phyloP scores from a whole-genome alignment of 1,140 invertebrate species.

The Acromyrmex charruanus region DNA sequence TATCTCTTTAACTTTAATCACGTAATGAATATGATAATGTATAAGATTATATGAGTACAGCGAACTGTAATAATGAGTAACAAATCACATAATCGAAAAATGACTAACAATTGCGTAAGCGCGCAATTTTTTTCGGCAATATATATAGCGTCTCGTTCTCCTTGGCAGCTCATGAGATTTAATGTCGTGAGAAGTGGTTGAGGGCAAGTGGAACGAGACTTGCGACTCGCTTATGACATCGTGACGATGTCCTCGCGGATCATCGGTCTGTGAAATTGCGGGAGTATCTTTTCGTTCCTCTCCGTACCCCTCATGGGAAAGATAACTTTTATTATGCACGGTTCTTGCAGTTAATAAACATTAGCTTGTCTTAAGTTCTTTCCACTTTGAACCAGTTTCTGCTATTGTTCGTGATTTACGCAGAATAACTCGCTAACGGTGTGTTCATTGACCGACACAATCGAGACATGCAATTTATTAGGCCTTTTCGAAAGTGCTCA shows the following conservation, averaged over 20 bases:
- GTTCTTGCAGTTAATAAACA: slow-evolving; percentile 62
- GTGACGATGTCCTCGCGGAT: slow-evolving; percentile 46
- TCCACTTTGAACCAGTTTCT: slow-evolving; percentile 54
- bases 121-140: slow-evolving; percentile 31
- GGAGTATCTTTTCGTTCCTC: neutral
- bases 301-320: neutral
- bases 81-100: slow-evolving; percentile 11
- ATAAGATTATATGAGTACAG: neutral
- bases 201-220: slow-evolving; percentile 47
- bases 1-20: slow-evolving; percentile 24
- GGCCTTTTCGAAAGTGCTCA: slow-evolving; percentile 18
- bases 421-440: slow-evolving; percentile 46
- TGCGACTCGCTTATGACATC: slow-evolving; percentile 32
- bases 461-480: slow-evolving; percentile 28
- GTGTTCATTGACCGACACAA: neutral
- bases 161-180: slow-evolving; percentile 2
- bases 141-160: neutral
- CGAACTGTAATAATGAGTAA: neutral
- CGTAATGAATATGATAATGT: slow-evolving; percentile 18
- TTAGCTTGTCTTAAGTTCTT: slow-evolving; percentile 31
- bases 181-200: slow-evolving; percentile 45
- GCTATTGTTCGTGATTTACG: slow-evolving; percentile 30
- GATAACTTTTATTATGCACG: slow-evolving; percentile 58
- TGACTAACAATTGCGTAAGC: neutral
- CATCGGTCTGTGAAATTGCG: slow-evolving; percentile 60